These are phyloP conservation scores for Furcula furcula DNA, from an alignment of 2,888 invertebrate species.

Conservation along the genomic window DNA sequence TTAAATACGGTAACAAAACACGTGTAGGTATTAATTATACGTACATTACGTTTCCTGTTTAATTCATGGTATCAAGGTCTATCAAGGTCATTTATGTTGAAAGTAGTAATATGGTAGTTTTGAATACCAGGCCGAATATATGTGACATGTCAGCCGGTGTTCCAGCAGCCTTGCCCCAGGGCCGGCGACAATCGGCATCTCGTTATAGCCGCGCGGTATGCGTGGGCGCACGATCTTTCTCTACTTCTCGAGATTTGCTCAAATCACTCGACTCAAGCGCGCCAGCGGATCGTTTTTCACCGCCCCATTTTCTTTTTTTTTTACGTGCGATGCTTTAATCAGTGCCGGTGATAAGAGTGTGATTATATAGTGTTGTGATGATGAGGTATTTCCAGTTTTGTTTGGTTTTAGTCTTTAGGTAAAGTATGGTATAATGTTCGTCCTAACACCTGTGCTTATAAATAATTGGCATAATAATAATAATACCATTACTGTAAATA, in stretches of 20 bases:
- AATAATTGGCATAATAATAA: no score
- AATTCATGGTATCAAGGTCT: no score
- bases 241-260: slow-evolving; percentile 58
- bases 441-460: background rate
- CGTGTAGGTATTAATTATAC: background rate
- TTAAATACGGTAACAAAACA: no score
- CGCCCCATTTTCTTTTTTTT: slow-evolving; percentile 34
- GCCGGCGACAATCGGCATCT: slow-evolving; percentile 68
- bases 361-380: slow-evolving; percentile 26
- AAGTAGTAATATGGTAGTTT: slow-evolving; percentile 10
- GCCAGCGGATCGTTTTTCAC: slow-evolving; percentile 62
- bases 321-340: slow-evolving; percentile 27
- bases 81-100: background rate
- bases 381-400: slow-evolving; percentile 71
- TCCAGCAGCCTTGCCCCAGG: slow-evolving; percentile 74
- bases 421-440: no score
- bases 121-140: slow-evolving; percentile 8
- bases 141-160: slow-evolving; percentile 26
- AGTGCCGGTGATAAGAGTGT: slow-evolving; percentile 17
- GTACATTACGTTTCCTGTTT: background rate
- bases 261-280: slow-evolving; percentile 64
- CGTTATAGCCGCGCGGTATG: slow-evolving; percentile 62
- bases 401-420: slow-evolving; percentile 66
- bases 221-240: slow-evolving; percentile 73
- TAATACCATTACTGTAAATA: no score